Base-by-base conservation (phyloP, 1,140 invertebrate species). In the Conus betulinus region DNA sequence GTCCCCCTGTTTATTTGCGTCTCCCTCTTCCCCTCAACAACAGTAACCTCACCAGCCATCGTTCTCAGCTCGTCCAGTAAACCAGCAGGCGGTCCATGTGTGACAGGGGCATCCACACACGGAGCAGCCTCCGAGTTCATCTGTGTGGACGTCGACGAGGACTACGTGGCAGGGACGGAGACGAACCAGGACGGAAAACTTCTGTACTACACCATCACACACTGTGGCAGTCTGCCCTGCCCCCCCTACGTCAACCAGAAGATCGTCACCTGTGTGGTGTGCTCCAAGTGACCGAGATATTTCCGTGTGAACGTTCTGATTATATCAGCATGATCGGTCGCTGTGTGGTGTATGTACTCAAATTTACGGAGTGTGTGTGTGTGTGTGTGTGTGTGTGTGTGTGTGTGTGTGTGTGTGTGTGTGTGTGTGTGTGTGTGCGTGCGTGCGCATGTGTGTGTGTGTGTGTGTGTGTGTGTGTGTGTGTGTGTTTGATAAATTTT, bases 71-170 rank as follows among this genome's bases (percentile, higher is more conserved):
- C 39, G 39, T 39, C 39, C 39, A 39, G 39, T 39, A 39, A 39
- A 39, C 39, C 39, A 39, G 39, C 39, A 39, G 39, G 39, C 39
- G 39, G 39, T 39, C 3, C 39, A 39, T 39, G 39, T 63, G 11
- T 13, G 11, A 71, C 89, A 23, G 85, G 87, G 0, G 25, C 84
- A 53, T 84, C 85, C 20, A 53, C 11, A 27, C 88, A 92, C 57
- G n/a, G 81, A 1, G 87, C 76, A 3, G 76, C 85, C 4, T 78
- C 67, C 25, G 53, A 90, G n/a, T 93, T 85, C 79, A 84, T 90
- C 4, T 93, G 92, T 87, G 74, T 93, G 25, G 91, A 93, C 74
- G 78, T 82, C 63, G 63, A 89, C 13, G 87, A 91, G 25, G 92
- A 92, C 51, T 71, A 74, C 39, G 57, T 87, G 17, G 17, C 53